Evolutionary conservation across 1,140 invertebrate species (phyloP).

Genomic region (Pseudomyrmex pallidus): DNA sequence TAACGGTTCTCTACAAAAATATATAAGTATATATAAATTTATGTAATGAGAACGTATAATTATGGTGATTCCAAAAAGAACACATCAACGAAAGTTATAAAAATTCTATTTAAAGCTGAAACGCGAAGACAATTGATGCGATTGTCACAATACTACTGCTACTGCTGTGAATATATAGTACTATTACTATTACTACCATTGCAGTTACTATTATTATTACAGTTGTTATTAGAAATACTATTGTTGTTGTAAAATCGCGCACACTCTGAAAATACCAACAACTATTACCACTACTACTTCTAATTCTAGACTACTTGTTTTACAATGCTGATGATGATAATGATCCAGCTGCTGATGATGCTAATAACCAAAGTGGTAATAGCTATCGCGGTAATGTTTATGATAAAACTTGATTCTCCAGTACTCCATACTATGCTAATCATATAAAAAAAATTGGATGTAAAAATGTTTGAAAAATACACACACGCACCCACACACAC

Average conservation of each 20-base stretch:
- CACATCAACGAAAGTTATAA: slow-evolving; percentile 20
- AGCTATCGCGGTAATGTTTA: slow-evolving; percentile 48
- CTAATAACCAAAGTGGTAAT: slow-evolving; percentile 52
- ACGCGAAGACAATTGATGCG: slow-evolving; percentile 45
- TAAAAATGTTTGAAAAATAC: too few species aligned
- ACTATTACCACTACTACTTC: slow-evolving; percentile 57
- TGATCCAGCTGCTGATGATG: slow-evolving; percentile 37
- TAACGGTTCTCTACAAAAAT: too few species aligned
- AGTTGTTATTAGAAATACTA: slow-evolving; percentile 28
- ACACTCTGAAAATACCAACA: slow-evolving; percentile 39
- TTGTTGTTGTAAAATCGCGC: slow-evolving; percentile 4
- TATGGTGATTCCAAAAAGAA: too few species aligned
- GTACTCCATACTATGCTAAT: slow-evolving; percentile 4
- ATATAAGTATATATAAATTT: too few species aligned
- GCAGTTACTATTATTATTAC: slow-evolving; percentile 29
- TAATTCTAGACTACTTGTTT: slow-evolving; percentile 54
- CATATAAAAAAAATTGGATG: too few species aligned
- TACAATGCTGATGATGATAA: slow-evolving; percentile 51
- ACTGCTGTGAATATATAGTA: slow-evolving; percentile 2
- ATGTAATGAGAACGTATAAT: too few species aligned
- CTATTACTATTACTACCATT: slow-evolving; percentile 24
- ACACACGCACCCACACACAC: too few species aligned
- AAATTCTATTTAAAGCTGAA: slow-evolving; percentile 56
- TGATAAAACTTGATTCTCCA: slow-evolving; percentile 47
- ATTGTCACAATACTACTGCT: slow-evolving; percentile 41